Base-by-base conservation (phyloP, 1,140 invertebrate species). In the Physella acuta region DNA sequence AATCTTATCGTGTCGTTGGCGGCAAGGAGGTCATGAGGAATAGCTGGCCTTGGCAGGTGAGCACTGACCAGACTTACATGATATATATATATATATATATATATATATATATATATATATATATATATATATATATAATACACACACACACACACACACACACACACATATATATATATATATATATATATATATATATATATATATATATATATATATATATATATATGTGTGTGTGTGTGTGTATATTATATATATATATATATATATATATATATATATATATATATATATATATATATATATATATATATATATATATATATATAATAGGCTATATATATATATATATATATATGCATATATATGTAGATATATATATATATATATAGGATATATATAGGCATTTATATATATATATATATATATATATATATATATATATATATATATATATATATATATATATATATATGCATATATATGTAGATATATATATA, bases 11-110 rank as follows among this genome's bases (percentile, higher is more conserved):
- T 73, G 96, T 97, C 34, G 92, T 97, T 55, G 94, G 94, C 0
- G 94, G 94, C 0, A 86, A 88, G 55, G 90, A 92, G 61, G 87
- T 93, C 0, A 82, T 86, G 3, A 90, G 89, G 71, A 91, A 93
- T 14, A 90, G 90, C 77, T 97, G 95, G 94, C 93, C 94, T 0
- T 97, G 94, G 94, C 84, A 86, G 79, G 85, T 83, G 4, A 60
- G 33, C 3, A 11, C 8, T 26, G 24, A 16, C 24, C 24, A 26
- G 52, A 55, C 5, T 14, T 11, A 16, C 24, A 14, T 16, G 26
- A 55, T n/a, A n/a, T 11, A 55, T 55, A n/a, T 4, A 55, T 55
- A 5, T 5, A 16, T 16, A 55, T 11, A 55, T 55, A 55, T 11
- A 55, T 55, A 55, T 11, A 55, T 55, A 55, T 11, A 55, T 26